Conservation (phyloP, 1,140 invertebrate genomes). For the Diorhabda sublineata region DNA sequence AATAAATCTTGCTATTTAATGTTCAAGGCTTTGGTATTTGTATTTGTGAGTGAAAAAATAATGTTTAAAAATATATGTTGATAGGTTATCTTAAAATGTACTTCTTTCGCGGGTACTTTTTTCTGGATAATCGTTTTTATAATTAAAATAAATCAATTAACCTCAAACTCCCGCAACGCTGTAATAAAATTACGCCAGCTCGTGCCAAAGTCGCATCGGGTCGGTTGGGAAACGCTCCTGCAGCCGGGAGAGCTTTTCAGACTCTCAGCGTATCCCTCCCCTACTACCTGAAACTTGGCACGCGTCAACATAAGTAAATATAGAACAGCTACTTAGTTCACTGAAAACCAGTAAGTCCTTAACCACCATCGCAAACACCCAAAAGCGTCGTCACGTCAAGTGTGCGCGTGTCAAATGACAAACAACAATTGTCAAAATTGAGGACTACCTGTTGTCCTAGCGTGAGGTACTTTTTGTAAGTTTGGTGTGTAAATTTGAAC, state of each 20-base stretch:
- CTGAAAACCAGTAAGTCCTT: constrained; percentile 14
- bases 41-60: too few species aligned
- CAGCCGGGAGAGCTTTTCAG: constrained; percentile 14
- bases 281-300: constrained; percentile 46
- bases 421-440: constrained; percentile 20
- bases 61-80: too few species aligned
- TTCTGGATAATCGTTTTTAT: too few species aligned
- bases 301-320: constrained; percentile 46
- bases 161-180: neutral
- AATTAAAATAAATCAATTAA: neutral
- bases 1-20: too few species aligned
- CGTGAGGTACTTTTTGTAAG: neutral
- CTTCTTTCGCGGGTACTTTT: too few species aligned
- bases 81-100: too few species aligned
- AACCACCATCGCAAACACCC: constrained; percentile 19
- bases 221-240: constrained; percentile 6
- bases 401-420: constrained; percentile 11
- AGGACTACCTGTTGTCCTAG: constrained; percentile 19
- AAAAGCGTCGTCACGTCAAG: constrained; percentile 7
- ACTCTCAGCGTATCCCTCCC: constrained; percentile 34
- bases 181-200: neutral
- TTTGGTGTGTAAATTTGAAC: neutral
- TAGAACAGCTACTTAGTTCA: constrained; percentile 38
- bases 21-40: too few species aligned
- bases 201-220: neutral